Conservation (phyloP, 2,797 vertebrate genomes). For the Tokudaia muenninki region DNA sequence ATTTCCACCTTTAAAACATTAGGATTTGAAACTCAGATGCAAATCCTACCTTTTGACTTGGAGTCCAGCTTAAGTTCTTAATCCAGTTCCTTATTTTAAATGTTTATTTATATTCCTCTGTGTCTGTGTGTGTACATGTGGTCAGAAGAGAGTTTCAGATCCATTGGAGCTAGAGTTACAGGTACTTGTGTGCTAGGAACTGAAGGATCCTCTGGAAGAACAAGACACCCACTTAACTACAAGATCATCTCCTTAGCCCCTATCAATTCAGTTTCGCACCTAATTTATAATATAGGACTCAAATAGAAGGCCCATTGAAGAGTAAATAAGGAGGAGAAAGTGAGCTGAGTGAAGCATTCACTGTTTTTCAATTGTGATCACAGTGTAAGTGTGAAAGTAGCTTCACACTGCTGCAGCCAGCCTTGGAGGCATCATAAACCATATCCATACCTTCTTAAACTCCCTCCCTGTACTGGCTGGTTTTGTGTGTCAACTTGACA, state of each 20-base stretch:
- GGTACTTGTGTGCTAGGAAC: background rate
- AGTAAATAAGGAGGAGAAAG: background rate
- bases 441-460: background rate
- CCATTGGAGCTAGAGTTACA: background rate
- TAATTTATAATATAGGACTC: background rate
- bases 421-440: background rate
- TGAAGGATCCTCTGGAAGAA: background rate
- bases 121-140: background rate
- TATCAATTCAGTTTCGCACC: background rate
- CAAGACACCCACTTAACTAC: background rate
- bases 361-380: background rate
- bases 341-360: background rate
- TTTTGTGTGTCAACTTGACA: too few species aligned
- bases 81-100: constrained; percentile 1
- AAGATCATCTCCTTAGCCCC: background rate
- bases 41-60: constrained; percentile 30
- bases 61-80: background rate
- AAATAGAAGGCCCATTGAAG: background rate
- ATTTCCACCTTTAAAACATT: background rate
- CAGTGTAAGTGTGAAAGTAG: background rate
- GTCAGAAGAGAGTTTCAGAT: background rate
- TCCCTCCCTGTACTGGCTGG: too few species aligned
- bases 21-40: constrained; percentile 6
- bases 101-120: background rate
- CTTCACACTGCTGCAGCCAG: background rate